These are phyloP conservation scores for Diploscapter pachys DNA, from an alignment of 1,140 invertebrate species.

Conservation along the genomic window DNA sequence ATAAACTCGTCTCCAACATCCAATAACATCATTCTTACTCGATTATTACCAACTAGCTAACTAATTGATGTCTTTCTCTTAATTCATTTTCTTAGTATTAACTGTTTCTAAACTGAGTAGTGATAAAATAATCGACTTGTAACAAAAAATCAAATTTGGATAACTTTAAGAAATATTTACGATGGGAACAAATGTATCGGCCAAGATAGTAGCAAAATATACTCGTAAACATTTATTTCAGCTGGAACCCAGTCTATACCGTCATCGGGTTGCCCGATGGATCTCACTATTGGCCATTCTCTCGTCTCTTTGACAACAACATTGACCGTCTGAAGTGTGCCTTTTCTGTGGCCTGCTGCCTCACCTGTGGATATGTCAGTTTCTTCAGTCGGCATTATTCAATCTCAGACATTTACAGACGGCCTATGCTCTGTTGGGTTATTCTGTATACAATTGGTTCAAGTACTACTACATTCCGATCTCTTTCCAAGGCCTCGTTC, in stretches of 20 bases:
- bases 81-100: too few relatives aligned
- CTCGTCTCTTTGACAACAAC: constrained; percentile 42
- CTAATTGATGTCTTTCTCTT: too few relatives aligned
- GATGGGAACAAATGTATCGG: too few relatives aligned
- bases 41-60: too few relatives aligned
- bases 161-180: not conserved
- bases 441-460: constrained; percentile 46
- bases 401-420: constrained; percentile 25
- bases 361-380: constrained; percentile 39
- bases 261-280: constrained; percentile 45
- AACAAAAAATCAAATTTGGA: not conserved
- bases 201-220: too few relatives aligned
- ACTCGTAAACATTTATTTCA: constrained; percentile 14
- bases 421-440: constrained; percentile 44
- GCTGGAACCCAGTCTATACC: constrained; percentile 43
- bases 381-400: not conserved
- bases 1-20: too few relatives aligned
- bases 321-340: constrained; percentile 46
- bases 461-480: constrained; percentile 59
- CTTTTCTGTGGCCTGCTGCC: constrained; percentile 36
- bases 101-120: too few relatives aligned
- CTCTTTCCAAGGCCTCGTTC: constrained; percentile 56
- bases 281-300: constrained; percentile 49
- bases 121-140: not conserved
- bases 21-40: too few relatives aligned